Percentiles rank a stretch among this genome's conserved stretches.
These are phyloP conservation scores for Siderastrea siderea DNA, from an alignment of 92 coral and sea anemone species.

Conservation along the genomic window DNA sequence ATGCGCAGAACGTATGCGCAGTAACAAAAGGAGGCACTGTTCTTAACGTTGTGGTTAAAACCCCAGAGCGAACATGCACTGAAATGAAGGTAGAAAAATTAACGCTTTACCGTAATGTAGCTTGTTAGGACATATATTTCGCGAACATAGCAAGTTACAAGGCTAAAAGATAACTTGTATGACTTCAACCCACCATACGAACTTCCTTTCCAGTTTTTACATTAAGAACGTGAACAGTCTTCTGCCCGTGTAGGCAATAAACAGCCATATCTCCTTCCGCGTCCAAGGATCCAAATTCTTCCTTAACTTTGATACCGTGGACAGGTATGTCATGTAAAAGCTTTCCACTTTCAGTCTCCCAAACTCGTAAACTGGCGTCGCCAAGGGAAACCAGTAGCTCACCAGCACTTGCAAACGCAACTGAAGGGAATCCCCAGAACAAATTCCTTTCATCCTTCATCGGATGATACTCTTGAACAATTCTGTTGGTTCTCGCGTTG, in stretches of 20 bases:
- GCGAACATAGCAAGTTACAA: no score
- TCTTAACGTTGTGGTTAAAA: no score
- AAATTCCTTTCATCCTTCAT: slow-evolving; percentile 83
- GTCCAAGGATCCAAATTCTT: slow-evolving; percentile 80
- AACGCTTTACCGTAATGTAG: no score
- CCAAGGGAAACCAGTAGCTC: slow-evolving; percentile 85
- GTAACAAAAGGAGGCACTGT: no score
- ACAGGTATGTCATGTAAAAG: slow-evolving; percentile 80
- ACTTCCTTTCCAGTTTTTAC: slow-evolving; percentile 82
- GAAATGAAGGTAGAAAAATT: no score
- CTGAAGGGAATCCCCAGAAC: slow-evolving; percentile 75
- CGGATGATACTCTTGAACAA: slow-evolving; percentile 75
- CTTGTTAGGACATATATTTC: no score
- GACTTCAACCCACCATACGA: slow-evolving; percentile 42
- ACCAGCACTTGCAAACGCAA: slow-evolving; percentile 86
- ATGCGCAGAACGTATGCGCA: no score
- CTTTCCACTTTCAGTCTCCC: slow-evolving; percentile 82
- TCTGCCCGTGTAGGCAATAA: slow-evolving; percentile 68
- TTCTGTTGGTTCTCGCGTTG: slow-evolving; percentile 81
- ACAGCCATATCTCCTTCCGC: slow-evolving; percentile 78
- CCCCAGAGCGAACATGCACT: no score
- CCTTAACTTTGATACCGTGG: slow-evolving; percentile 71
- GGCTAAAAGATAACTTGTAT: neutral
- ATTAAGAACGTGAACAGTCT: slow-evolving; percentile 81
- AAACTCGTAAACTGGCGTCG: slow-evolving; percentile 76